These are phyloP conservation scores for Micropoecilia bifurca DNA, from an alignment of 2,797 vertebrate species.

Conservation along the genomic window DNA sequence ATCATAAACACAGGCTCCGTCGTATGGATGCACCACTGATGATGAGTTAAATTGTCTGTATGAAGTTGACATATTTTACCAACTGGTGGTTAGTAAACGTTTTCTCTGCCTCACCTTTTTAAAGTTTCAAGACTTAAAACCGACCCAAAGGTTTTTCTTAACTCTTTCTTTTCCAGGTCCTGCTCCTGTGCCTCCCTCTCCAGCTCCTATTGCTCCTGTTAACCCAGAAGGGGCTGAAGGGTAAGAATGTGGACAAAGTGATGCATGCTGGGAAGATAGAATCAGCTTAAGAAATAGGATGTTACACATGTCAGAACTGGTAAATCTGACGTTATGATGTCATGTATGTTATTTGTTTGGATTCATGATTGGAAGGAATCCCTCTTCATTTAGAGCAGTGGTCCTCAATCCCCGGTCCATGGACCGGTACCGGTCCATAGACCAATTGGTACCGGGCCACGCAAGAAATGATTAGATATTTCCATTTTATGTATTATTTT, in stretches of 20 bases:
- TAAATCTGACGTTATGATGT: neutral
- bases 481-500: no score
- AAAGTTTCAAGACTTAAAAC: neutral
- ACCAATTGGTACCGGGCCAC: no score
- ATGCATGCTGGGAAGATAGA: neutral
- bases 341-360: neutral
- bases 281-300: neutral
- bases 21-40: neutral
- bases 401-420: no score
- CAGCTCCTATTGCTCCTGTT: conserved; percentile 5
- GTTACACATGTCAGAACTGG: neutral
- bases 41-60: neutral
- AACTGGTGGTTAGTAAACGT: neutral
- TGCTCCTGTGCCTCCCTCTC: neutral
- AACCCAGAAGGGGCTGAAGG: conserved; percentile 57
- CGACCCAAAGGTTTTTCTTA: neutral
- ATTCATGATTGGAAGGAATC: neutral
- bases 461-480: no score
- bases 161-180: neutral
- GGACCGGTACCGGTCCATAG: no score
- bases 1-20: neutral
- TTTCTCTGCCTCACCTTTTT: neutral
- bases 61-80: neutral
- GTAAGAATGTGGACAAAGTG: conserved; percentile 49
- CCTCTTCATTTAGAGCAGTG: neutral